Evolutionary conservation across 1,140 invertebrate species (phyloP).

Genomic region (Hyposmocoma kahamanoa): DNA sequence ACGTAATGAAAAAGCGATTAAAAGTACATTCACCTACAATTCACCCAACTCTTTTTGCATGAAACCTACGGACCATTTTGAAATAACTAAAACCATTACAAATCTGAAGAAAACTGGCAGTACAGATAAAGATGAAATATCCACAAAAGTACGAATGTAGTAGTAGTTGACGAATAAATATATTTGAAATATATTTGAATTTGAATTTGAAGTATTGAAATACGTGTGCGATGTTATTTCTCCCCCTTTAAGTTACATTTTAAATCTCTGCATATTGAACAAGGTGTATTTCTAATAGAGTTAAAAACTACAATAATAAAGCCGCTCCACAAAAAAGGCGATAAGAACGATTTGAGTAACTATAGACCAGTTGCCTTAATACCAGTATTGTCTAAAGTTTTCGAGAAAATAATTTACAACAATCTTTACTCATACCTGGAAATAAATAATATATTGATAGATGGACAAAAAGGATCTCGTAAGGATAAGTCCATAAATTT

Average conservation of each 20-base stretch:
- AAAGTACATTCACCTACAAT: neutral
- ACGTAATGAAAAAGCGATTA: neutral
- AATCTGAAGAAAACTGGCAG: constrained; percentile 3
- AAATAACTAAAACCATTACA: neutral
- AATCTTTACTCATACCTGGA: neutral
- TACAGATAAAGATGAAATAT: constrained; percentile 1
- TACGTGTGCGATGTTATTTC: neutral
- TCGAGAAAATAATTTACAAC: constrained; percentile 4
- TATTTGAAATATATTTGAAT: no score
- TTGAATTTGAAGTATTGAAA: no score
- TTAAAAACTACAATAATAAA: constrained; percentile 1
- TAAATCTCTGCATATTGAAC: constrained; percentile 1
- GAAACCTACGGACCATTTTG: neutral
- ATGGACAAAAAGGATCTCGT: neutral
- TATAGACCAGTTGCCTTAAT: constrained; percentile 5
- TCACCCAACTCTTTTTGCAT: neutral
- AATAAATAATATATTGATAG: neutral
- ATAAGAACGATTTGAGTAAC: neutral
- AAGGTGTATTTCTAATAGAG: neutral
- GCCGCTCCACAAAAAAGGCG: neutral
- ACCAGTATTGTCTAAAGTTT: neutral
- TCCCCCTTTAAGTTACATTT: neutral
- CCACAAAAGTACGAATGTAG: neutral
- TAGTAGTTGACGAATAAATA: no score
- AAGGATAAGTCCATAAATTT: neutral